Evolutionary conservation across 2,113 vertebrate species (phyloP), one percentile per base, ranked within the genome.

Genomic region (Budorcas taxicolor): DNA sequence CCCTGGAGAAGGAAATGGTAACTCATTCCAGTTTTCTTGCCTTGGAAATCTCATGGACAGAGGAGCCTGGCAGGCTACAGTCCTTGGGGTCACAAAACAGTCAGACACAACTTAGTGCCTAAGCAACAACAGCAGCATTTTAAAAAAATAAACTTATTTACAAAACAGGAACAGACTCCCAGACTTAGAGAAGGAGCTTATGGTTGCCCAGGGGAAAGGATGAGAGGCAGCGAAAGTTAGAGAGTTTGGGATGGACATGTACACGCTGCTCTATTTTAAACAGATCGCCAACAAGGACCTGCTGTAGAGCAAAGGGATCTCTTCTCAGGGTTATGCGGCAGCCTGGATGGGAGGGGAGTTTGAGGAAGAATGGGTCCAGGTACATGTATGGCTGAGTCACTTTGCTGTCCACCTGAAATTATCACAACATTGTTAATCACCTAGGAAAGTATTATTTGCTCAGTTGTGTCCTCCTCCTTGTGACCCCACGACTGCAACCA

Each of bases 51-150:
- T 36, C n/a, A 36, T 36, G 64, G 19, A 71, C 17, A 36, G n/a
- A 71, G 64, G 17, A 71, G 64, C 33, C 64, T 71, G 4, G 4
- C 17, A 71, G 64, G 64, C n/a, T 71, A 36, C 9, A 11, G 17
- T n/a, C 9, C n/a, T 21, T 71, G 17, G 9, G n/a, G 4, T 71
- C 17, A 36, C 8, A 71, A 36, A 21, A 71, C 2, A 0, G 17
- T 71, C n/a, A 36, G n/a, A 71, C 17, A 71, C n/a, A 36, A 6
- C 17, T 71, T 21, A 11, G 9, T 36, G n/a, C 3, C n/a, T 36
- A 71, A 71, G n/a, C 64, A 71, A 36, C 9, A 71, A 36, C 9
- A 64, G 31, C 62, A n/a, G 15, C 7, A 36, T 71, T 21, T 71
- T 71, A 36, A 0, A 36, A 71, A 71, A 71, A 36, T 36, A 36